Evolutionary conservation across 2,113 vertebrate species (phyloP).

Genomic region (Butorides virescens): DNA sequence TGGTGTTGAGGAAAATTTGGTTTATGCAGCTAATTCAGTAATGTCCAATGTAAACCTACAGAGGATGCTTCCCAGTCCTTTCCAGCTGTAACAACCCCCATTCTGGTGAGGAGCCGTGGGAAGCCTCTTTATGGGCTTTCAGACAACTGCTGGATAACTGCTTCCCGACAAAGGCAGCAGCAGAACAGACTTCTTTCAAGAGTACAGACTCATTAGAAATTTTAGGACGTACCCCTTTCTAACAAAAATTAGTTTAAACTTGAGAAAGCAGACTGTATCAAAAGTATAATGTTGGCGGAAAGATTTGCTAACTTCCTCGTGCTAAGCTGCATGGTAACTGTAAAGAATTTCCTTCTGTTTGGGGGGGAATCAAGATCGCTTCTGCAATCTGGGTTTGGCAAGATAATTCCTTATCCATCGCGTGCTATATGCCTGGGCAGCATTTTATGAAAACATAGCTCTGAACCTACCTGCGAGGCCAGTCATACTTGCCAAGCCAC

Average conservation of each 20-base stretch:
- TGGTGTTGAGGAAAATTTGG: not conserved
- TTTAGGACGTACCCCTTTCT: not conserved
- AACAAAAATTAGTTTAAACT: not conserved
- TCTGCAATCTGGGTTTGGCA: not conserved
- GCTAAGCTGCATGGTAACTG: not conserved
- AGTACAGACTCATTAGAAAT: not conserved
- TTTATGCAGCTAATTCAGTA: not conserved
- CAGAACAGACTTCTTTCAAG: not conserved
- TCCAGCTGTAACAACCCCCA: not conserved
- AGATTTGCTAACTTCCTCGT: not conserved
- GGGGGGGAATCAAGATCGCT: not conserved
- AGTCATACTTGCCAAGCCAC: not conserved
- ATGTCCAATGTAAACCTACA: not conserved
- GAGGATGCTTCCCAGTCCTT: not conserved
- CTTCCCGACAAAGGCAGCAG: not conserved
- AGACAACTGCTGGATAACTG: not conserved
- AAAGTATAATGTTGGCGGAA: not conserved
- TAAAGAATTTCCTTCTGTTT: not conserved
- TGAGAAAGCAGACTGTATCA: not conserved
- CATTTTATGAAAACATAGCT: not conserved
- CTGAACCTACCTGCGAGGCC: not conserved
- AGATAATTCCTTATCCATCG: not conserved
- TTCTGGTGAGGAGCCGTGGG: not conserved
- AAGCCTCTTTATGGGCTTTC: not conserved
- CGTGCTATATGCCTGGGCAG: rapidly evolving